phyloP scores from a whole-genome alignment of 2,888 invertebrate genomes.

The Cyrtodaria siliqua region DNA sequence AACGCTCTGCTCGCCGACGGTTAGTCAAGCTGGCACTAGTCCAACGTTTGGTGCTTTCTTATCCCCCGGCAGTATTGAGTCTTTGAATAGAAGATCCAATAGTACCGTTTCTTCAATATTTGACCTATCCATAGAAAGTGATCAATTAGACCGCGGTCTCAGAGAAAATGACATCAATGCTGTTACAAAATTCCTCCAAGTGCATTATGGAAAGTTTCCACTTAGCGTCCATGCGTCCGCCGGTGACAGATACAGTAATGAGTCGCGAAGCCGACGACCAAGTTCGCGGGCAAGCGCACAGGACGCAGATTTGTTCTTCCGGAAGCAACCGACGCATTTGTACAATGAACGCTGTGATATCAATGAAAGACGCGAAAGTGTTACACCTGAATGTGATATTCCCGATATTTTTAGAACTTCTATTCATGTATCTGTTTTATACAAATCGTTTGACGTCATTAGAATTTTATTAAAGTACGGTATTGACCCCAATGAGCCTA shows the following conservation, averaged over 20 bases:
- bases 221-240: conserved; percentile 27
- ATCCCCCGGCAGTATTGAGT: conserved; percentile 55
- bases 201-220: conserved; percentile 87
- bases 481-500: conserved; percentile 88
- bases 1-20: conserved; percentile 7
- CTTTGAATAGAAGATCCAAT: conserved; percentile 70
- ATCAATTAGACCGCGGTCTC: conserved; percentile 87
- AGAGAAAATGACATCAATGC: conserved; percentile 87
- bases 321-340: conserved; percentile 85
- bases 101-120: conserved; percentile 87
- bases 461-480: conserved; percentile 88
- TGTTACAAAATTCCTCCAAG: conserved; percentile 87
- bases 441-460: conserved; percentile 88
- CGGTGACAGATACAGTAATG: conserved; percentile 41
- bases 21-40: neutral
- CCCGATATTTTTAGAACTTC: conserved; percentile 87
- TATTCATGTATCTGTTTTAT: conserved; percentile 88
- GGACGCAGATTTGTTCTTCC: conserved; percentile 81
- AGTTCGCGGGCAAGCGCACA: conserved; percentile 77
- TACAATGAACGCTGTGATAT: conserved; percentile 74
- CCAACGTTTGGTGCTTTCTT: conserved; percentile 48
- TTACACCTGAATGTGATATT: conserved; percentile 81
- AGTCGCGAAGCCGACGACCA: conserved; percentile 72
- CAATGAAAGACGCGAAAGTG: conserved; percentile 80
- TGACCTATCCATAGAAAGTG: conserved; percentile 86